Evolutionary conservation across 2,888 invertebrate species (phyloP), one percentile per base, ranked within the genome.

Genomic region (Lepidocyrtinus sp.): DNA sequence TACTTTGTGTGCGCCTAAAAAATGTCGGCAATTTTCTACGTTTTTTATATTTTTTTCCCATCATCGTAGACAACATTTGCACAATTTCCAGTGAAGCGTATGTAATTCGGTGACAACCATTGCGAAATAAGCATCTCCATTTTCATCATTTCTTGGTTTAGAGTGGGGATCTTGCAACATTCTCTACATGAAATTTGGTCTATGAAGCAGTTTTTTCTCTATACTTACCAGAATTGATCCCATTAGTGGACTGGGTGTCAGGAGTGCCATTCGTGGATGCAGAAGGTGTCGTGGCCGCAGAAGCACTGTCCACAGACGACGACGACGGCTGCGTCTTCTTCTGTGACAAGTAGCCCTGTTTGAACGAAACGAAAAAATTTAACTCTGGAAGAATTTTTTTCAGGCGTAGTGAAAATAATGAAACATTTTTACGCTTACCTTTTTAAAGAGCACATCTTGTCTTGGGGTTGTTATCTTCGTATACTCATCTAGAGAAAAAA

Each of bases 391-490:
- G 9, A 15, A 9, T 15, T 12, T 46, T 46, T 12, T 12, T 12
- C 9, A 12, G 46, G 12, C 46, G 15, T 12, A 12, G 15, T 12
- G 9, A 46, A 46, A 9, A 9, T 15, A 46, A 12, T 12, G 15
- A 9, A 9, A 9, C 70, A 55, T 27, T 70, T 70, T 61, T 70
- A 59, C n/a, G n/a, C n/a, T n/a, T n/a, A n/a, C n/a, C n/a, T n/a
- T n/a, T n/a, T n/a, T n/a, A 88, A 93, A 93, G 86, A 93, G 89
- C 84, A 93, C 91, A 88, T 93, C 93, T 89, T 93, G 93, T 84
- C 93, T 89, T 26, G 93, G 93, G 55, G 93, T 92, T 74, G 92
- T 92, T 87, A 93, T 92, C 88, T 91, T 90, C 87, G 92, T 93
- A 88, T 93, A 93, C 89, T 93, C 93, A 88, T 92, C 92, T 91